phyloP scores from a whole-genome alignment of 2,888 invertebrate species.

The Campoplex capitator region DNA sequence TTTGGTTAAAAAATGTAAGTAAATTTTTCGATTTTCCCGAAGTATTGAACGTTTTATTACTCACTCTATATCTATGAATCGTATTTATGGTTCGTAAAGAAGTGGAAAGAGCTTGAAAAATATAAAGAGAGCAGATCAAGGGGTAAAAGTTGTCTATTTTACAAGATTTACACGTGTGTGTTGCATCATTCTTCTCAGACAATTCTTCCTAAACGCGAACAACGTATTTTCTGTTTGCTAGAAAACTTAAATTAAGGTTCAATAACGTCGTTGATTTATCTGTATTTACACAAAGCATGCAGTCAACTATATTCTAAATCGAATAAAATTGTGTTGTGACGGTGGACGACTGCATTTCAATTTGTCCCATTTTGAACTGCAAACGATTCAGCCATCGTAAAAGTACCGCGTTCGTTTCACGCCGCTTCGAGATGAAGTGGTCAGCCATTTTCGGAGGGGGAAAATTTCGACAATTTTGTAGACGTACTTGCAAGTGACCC shows the following conservation, averaged over 20 bases:
- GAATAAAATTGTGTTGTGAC: slow-evolving; percentile 96
- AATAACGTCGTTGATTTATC: slow-evolving; percentile 46
- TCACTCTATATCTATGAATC: too few species aligned
- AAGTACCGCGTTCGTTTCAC: slow-evolving; percentile 86
- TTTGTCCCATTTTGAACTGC: slow-evolving; percentile 99
- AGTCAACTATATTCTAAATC: slow-evolving; percentile 84
- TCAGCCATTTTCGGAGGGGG: slow-evolving; percentile 87
- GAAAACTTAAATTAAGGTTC: not conserved
- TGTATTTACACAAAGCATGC: slow-evolving; percentile 60
- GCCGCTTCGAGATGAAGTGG: slow-evolving; percentile 84
- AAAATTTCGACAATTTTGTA: slow-evolving; percentile 95
- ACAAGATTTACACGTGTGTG: slow-evolving; percentile 3
- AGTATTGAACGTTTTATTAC: too few species aligned
- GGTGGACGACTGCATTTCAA: slow-evolving; percentile 96
- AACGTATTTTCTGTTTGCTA: not conserved
- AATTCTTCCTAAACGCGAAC: not conserved
- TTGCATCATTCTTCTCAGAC: not conserved
- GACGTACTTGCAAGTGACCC: slow-evolving; percentile 93
- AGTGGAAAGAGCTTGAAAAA: not conserved
- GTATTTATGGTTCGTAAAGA: not conserved
- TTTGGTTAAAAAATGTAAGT: too few species aligned
- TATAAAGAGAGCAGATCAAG: not conserved
- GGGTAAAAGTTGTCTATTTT: slow-evolving; percentile 1
- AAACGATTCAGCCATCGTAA: slow-evolving; percentile 95
- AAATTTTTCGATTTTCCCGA: too few species aligned